Evolutionary conservation across 1,140 invertebrate species (phyloP).

Genomic region (Eurosta solidaginis): DNA sequence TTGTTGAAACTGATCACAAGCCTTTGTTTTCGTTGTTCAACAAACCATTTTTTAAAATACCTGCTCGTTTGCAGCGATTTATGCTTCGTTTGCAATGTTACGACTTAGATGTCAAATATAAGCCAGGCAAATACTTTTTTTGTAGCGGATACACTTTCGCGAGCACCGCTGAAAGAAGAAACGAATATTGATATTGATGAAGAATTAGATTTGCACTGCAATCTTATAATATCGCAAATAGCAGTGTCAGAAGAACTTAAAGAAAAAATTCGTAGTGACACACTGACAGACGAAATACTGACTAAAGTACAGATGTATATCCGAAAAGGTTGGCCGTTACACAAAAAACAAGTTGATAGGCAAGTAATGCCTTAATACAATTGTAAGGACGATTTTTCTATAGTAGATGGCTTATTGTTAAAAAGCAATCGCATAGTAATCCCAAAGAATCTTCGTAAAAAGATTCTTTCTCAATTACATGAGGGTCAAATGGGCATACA

Average conservation of each 20-base stretch:
- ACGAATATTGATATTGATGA: slow-evolving; percentile 47
- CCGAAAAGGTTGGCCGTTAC: not conserved
- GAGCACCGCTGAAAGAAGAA: not conserved
- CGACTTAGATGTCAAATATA: slow-evolving; percentile 57
- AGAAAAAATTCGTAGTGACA: slow-evolving; percentile 36
- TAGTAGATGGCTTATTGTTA: slow-evolving; percentile 51
- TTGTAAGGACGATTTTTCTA: slow-evolving; percentile 45
- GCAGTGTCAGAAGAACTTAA: slow-evolving; percentile 43
- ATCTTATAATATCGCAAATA: slow-evolving; percentile 39
- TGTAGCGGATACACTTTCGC: slow-evolving; percentile 51
- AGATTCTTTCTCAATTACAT: slow-evolving; percentile 57
- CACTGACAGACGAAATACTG: not conserved
- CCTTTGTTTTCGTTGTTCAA: slow-evolving; percentile 57
- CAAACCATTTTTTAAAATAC: slow-evolving; percentile 51
- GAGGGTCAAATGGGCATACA: slow-evolving; percentile 60
- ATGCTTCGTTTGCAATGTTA: slow-evolving; percentile 56
- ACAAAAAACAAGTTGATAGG: not conserved
- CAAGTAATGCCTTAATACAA: not conserved
- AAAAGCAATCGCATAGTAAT: slow-evolving; percentile 53
- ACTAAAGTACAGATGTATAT: not conserved
- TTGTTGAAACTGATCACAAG: too few species aligned
- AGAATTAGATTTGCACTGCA: slow-evolving; percentile 37
- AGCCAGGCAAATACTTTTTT: slow-evolving; percentile 59
- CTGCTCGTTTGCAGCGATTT: slow-evolving; percentile 46
- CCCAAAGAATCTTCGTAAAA: slow-evolving; percentile 38